Evolutionary conservation across 2,888 invertebrate species (phyloP).

Genomic region (Allophyes oxyacanthae): DNA sequence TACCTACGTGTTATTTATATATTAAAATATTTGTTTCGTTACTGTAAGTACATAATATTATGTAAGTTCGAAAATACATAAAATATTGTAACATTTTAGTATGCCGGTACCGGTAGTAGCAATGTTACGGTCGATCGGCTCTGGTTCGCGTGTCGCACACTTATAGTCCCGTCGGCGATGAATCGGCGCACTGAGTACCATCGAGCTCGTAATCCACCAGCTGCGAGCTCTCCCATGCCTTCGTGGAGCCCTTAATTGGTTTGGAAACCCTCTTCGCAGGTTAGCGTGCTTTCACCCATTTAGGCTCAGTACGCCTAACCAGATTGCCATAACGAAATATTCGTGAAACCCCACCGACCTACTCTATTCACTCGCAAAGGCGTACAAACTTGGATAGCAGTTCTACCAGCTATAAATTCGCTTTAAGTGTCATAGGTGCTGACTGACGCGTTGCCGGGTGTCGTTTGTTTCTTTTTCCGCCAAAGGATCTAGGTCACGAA

Average conservation of each 20-base stretch:
- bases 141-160: conserved; percentile 78
- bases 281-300: conserved; percentile 83
- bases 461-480: conserved; percentile 67
- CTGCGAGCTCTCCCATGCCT: conserved; percentile 85
- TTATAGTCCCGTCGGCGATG: conserved; percentile 72
- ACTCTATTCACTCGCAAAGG: conserved; percentile 67
- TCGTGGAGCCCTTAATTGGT: conserved; percentile 88
- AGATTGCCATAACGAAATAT: conserved; percentile 86
- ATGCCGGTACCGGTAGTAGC: conserved; percentile 33
- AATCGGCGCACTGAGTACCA: conserved; percentile 84
- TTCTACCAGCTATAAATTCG: conserved; percentile 70
- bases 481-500: conserved; percentile 68
- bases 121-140: conserved; percentile 64
- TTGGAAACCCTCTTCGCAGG: conserved; percentile 86
- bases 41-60: too few species aligned
- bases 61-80: conserved; percentile 9
- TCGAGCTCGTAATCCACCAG: conserved; percentile 86
- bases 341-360: conserved; percentile 81
- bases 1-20: too few species aligned
- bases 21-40: too few species aligned
- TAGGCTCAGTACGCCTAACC: conserved; percentile 85
- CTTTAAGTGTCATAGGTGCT: conserved; percentile 76
- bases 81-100: conserved; percentile 17
- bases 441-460: conserved; percentile 68
- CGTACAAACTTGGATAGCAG: conserved; percentile 70